Base-by-base conservation (phyloP, 23 tunicate genomes). In the Trididemnum miniatum region DNA sequence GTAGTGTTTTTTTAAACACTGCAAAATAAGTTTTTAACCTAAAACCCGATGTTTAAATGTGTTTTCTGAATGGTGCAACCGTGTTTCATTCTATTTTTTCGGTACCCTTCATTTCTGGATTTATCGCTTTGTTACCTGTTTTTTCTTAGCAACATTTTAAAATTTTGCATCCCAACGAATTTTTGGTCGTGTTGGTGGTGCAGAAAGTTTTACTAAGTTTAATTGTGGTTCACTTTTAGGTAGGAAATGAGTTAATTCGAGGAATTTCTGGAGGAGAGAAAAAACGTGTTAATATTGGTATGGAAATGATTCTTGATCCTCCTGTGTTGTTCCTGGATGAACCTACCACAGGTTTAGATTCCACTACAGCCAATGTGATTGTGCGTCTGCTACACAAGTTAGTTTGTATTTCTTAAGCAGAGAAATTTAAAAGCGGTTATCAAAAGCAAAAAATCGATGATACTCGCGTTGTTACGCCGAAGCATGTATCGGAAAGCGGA, bases 291-390 rank as follows among this genome's bases (percentile, higher is more conserved):
- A 92, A 87, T 71, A 88, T 92, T 28, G 97, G 97, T 25, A 87
- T 92, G 92, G 97, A 92, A 72, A 91, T 92, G 81, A 87, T 92
- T 24, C 79, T 92, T 2, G 92, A 92, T 87, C 97, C 97, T 26
- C 97, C 97, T n/a, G 80, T 92, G 0, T 65, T 92, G 22, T 92
- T 92, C 82, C 92, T 92, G 12, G 97, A 92, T 35, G 97, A 92
- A 69, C 97, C 97, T 26, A 92, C 97, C 20, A 92, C 97, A 0
- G 97, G 97, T 20, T 89, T 92, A 5, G 97, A 92, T 80, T 90
- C 97, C 4, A 92, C 87, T 71, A 92, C 97, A 24, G 97, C 97
- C 1, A 87, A 87, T 72, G 79, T 86, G 23, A 87, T 87, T 34
- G 82, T 92, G 3, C 81, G 83, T 20, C 82, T 92, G 9, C 82